Percentiles rank a stretch among this genome's conserved stretches.
phyloP scores from a whole-genome alignment of 2,888 invertebrate genomes.

The Neoascia interrupta region DNA sequence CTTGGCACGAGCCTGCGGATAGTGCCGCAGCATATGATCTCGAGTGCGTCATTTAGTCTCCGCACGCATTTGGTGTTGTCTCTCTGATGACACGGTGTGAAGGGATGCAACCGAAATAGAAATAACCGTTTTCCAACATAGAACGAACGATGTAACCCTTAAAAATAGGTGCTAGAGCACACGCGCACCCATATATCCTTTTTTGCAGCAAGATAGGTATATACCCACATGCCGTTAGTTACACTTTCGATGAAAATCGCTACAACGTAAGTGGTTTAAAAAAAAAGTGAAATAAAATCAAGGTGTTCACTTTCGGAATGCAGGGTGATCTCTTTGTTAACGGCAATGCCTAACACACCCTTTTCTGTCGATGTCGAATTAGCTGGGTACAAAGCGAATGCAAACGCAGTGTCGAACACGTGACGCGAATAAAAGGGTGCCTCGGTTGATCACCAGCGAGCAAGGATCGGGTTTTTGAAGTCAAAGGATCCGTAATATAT shows the following conservation, averaged over 20 bases:
- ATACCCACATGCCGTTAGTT: conserved; percentile 61
- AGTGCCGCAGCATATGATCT: neutral
- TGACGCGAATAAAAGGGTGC: conserved; percentile 67
- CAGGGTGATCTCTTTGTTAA: conserved; percentile 25
- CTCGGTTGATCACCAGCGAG: conserved; percentile 22
- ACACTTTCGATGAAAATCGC: conserved; percentile 59
- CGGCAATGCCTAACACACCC: conserved; percentile 44
- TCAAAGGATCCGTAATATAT: too few relatives aligned
- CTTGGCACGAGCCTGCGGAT: conserved; percentile 48
- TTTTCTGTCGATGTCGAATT: too few relatives aligned
- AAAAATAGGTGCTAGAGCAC: conserved; percentile 58
- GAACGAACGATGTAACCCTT: conserved; percentile 55
- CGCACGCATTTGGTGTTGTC: neutral
- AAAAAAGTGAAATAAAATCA: conserved; percentile 22
- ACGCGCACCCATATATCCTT: conserved; percentile 29
- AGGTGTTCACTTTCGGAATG: conserved; percentile 61
- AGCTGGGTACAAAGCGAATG: too few relatives aligned
- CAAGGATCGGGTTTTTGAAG: too few relatives aligned
- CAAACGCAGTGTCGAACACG: conserved; percentile 51
- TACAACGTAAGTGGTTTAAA: conserved; percentile 34
- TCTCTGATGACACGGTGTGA: neutral
- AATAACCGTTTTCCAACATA: conserved; percentile 48
- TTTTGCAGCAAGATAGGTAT: too few relatives aligned
- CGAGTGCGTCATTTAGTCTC: conserved; percentile 8
- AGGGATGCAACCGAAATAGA: conserved; percentile 25